These are phyloP conservation scores for Argopecten irradians DNA, from an alignment of 1,140 invertebrate species.

Conservation along the genomic window DNA sequence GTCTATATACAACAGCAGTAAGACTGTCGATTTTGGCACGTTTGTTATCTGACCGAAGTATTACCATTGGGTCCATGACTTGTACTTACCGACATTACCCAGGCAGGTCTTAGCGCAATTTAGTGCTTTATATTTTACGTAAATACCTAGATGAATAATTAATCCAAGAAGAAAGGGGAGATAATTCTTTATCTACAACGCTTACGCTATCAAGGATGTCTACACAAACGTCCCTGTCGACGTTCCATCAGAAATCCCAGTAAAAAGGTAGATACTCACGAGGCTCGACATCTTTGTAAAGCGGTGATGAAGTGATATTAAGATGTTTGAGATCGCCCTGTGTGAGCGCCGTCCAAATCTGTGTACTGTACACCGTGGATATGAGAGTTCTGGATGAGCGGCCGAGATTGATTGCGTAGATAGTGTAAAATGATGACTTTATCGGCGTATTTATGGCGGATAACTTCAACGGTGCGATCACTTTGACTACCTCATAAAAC, in stretches of 20 bases:
- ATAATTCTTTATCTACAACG: background rate
- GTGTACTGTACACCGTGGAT: background rate
- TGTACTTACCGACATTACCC: background rate
- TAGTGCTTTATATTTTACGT: slow-evolving; percentile 1
- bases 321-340: background rate
- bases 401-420: background rate
- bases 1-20: background rate
- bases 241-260: background rate
- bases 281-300: background rate
- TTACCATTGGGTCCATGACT: background rate
- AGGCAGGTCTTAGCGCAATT: background rate
- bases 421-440: background rate
- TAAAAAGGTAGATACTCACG: background rate
- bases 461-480: background rate
- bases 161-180: slow-evolving; percentile 1
- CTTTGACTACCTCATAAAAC: background rate
- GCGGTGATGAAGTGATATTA: slow-evolving; percentile 1
- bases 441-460: background rate
- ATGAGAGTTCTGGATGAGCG: slow-evolving; percentile 14
- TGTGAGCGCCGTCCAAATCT: slow-evolving; percentile 13
- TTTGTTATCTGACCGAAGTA: background rate
- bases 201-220: background rate
- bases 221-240: background rate
- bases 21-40: background rate
- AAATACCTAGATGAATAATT: slow-evolving; percentile 11